phyloP scores from a whole-genome alignment of 2,113 vertebrate species.

The Daubentonia madagascariensis region DNA sequence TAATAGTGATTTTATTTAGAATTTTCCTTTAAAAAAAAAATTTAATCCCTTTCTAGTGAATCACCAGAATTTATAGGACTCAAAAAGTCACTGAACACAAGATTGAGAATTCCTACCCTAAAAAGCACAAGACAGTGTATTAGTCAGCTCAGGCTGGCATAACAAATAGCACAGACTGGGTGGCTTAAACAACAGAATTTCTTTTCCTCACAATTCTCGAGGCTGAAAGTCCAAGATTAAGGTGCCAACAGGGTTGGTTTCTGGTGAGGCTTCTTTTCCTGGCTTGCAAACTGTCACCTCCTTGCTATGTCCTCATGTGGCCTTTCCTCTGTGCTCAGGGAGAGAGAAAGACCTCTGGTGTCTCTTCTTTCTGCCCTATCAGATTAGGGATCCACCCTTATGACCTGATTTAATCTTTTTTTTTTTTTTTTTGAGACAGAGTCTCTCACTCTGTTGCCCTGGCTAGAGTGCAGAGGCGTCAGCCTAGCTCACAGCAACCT shows the following conservation, averaged over 20 bases:
- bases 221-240: neutral
- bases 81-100: neutral
- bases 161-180: neutral
- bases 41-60: neutral
- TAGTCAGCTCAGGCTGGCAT: neutral
- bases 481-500: no score
- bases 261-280: neutral
- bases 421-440: no score
- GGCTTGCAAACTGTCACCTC: neutral
- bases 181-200: neutral
- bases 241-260: neutral
- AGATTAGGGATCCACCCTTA: neutral
- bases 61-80: neutral
- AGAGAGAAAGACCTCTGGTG: fast-evolving
- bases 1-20: neutral
- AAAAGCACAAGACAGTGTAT: neutral
- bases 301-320: neutral
- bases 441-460: no score
- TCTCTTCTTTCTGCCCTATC: neutral
- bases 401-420: neutral
- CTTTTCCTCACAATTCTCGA: neutral
- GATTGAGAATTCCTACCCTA: neutral
- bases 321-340: neutral
- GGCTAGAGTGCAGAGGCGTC: no score
- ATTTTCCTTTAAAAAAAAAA: neutral